Evolutionary conservation across 2,888 invertebrate species (phyloP).

Genomic region (Pyralis farinalis): DNA sequence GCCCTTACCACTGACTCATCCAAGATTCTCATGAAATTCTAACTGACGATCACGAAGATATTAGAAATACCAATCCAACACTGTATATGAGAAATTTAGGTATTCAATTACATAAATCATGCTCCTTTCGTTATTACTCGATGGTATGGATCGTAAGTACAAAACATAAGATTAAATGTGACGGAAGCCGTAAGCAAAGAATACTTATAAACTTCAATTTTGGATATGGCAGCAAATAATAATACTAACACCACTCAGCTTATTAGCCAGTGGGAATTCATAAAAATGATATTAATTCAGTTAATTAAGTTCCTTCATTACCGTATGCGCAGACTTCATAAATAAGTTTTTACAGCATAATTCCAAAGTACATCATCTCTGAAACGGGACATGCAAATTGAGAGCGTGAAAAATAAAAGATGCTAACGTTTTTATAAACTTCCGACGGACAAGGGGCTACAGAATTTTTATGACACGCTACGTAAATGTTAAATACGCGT

Average conservation of each 20-base stretch:
- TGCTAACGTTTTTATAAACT: conserved; percentile 70
- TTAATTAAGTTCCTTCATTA: conserved; percentile 53
- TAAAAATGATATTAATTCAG: conserved; percentile 23
- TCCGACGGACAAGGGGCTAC: conserved; percentile 49
- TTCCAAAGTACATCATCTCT: conserved; percentile 71
- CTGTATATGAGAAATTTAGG: too few relatives aligned
- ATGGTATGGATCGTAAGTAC: too few relatives aligned
- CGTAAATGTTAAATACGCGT: conserved; percentile 16
- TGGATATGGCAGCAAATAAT: too few relatives aligned
- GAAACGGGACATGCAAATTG: conserved; percentile 77
- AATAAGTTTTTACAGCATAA: conserved; percentile 67
- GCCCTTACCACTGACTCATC: too few relatives aligned
- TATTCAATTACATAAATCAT: too few relatives aligned
- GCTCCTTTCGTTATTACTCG: too few relatives aligned
- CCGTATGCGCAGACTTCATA: conserved; percentile 56
- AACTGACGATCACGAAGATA: too few relatives aligned
- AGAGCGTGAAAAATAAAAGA: conserved; percentile 71
- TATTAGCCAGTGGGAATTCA: conserved; percentile 11
- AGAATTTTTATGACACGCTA: conserved; percentile 35
- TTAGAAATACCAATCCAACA: too few relatives aligned
- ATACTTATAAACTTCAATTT: too few relatives aligned
- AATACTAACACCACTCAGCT: background rate
- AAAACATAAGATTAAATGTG: too few relatives aligned
- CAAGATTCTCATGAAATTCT: too few relatives aligned
- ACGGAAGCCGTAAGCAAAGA: too few relatives aligned